Conservation (phyloP, 2,113 vertebrate genomes). For the Hydropotes inermis region DNA sequence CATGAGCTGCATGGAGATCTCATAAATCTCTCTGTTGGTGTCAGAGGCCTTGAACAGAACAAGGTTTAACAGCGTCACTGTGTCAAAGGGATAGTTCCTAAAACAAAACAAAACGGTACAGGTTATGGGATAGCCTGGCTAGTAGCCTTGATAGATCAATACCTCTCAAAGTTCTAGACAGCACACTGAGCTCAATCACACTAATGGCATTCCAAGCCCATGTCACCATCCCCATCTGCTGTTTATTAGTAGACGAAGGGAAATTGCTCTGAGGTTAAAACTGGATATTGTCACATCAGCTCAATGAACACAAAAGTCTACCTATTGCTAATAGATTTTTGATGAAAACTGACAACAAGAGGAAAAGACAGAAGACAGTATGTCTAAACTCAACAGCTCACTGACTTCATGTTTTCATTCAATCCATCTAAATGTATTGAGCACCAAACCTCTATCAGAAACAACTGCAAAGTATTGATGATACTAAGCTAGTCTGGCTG, state of each 20-base stretch:
- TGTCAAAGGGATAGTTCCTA: constrained; percentile 98
- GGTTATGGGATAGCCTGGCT: not conserved
- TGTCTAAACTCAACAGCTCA: not conserved
- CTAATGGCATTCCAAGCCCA: not conserved
- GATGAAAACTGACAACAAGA: not conserved
- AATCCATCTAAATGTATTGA: not conserved
- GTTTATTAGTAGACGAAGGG: not conserved
- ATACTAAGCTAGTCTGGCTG: not conserved
- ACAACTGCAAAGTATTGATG: not conserved
- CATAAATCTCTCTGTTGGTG: constrained; percentile 97
- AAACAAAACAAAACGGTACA: constrained; percentile 72
- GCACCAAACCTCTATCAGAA: not conserved
- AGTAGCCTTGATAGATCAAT: not conserved
- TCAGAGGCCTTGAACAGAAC: constrained; percentile 98
- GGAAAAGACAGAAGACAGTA: not conserved
- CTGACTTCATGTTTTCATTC: not conserved
- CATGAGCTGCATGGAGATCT: constrained; percentile 99
- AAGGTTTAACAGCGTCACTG: constrained; percentile 95
- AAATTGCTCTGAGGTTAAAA: constrained; percentile 7
- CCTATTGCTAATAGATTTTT: not conserved
- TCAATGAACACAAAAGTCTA: not conserved
- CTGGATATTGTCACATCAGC: not conserved
- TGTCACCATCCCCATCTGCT: not conserved
- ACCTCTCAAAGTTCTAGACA: not conserved
- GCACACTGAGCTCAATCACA: not conserved